Base-by-base conservation (phyloP, 2,113 vertebrate species). In the Brienomyrus brachyistius region DNA sequence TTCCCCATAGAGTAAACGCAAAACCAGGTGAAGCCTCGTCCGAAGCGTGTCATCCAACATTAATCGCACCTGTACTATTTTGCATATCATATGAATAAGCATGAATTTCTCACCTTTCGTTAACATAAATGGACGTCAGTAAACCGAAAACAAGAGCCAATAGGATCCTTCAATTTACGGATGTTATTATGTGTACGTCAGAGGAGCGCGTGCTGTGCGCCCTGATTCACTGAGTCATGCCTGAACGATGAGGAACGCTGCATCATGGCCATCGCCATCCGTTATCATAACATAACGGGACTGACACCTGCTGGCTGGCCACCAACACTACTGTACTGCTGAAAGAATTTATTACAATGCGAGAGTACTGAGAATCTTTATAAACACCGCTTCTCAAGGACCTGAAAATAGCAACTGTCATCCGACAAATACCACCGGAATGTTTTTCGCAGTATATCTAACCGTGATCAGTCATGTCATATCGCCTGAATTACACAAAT, bases 261-360 rank as follows among this genome's bases (percentile, higher is more conserved):
- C 19, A 21, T 84, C 45, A 43, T 19, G 3, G 21, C 45, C 3
- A 7, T 21, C 19, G 15, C 45, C 23, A 48, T 84, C 8, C 17
- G 45, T 48, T 84, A 84, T n/a, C 21, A 48, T 47, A 84, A 21
- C 82, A 48, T 23, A 84, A 45, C 45, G 23, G 40, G 82, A 43
- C 82, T 84, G 82, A 84, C 82, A 84, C 82, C 82, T 84, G 82
- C 82, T 84, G 82, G 82, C 45, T 84, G 45, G 10, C 9, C 45
- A 84, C 82, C 82, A 84, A 48, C n/a, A 84, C 9, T 47, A 48
- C 82, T n/a, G 43, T 48, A 84, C 43, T 8, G 23, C 8, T 47
- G 19, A 84, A 47, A 47, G 19, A 48, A 84, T 48, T 70, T 23
- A 84, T 11, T 84, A n/a, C 5, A 84, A 47, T 21, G 45, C 3